Evolutionary conservation across 2,797 vertebrate species (phyloP), one percentile per base, ranked within the genome.

Genomic region (Cossypha polioptera): DNA sequence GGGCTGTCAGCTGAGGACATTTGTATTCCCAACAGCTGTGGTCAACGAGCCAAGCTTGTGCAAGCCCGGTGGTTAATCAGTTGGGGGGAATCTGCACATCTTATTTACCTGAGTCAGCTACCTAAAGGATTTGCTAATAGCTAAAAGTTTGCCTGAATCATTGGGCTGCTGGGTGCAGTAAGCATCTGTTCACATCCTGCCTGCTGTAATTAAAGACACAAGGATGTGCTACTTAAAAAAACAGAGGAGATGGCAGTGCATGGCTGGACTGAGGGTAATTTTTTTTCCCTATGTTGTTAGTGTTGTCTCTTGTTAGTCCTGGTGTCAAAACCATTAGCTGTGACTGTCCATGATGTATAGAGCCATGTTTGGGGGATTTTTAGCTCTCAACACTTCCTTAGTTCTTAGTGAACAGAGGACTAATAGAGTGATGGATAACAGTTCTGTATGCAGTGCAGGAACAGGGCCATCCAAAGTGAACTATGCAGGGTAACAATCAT

Each of bases 41-140:
- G 73, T 95, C 90, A 90, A 18, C 63, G 78, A 96, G 51, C 76
- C 94, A 96, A 93, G 75, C 73, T 80, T 89, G 81, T 86, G 69
- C 67, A 62, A 78, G 69, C 65, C 33, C 73, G 71, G 53, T 83
- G 91, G 86, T 88, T 74, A 74, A 75, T 95, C 92, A 95, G 57
- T 0, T 88, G 29, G 25, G 67, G 76, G 77, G 75, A 94, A 89
- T 92, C 54, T 82, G 78, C 75, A 67, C 48, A 58, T 93, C 47
- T 86, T 16, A 88, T 91, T 95, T 89, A 95, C 51, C 69, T 83
- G 95, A 96, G 69, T 96, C 89, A 93, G 92, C 88, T 69, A 89
- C 43, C 55, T 79, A 90, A 93, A 95, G 65, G 69, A 76, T 83
- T 10, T 81, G 86, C 79, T 91, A 82, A 72, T 57, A 86, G 58